Base-by-base conservation (phyloP, 2,797 vertebrate genomes). In the Halcyon smyrnensis region DNA sequence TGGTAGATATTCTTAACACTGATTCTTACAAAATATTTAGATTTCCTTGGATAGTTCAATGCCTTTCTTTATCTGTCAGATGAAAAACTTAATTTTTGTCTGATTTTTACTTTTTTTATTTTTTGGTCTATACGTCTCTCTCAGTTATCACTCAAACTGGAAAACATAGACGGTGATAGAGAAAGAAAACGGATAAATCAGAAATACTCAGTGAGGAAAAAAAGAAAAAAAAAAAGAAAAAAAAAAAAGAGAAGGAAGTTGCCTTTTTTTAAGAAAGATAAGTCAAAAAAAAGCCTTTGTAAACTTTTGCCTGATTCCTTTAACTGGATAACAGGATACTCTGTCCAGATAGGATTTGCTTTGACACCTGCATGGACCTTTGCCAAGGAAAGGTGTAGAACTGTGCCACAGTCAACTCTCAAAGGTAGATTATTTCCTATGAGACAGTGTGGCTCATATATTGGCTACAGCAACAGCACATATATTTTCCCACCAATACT, bases 331-430 rank as follows among this genome's bases (percentile, higher is more conserved):
- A 56, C 21, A 87, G 46, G 24, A 34, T 17, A 39, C 5, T n/a
- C 39, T 46, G n/a, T 24, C 28, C 32, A 48, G 67, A 23, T 34
- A n/a, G 63, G 50, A 74, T 87, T 94, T 95, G 43, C 76, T 85
- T 24, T 24, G 64, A 43, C 93, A 85, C 30, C 51, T 90, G 45
- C 82, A 70, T 86, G 93, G 87, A 89, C 11, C 14, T 54, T 24
- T 85, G 84, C 95, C 93, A 88, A 27, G 56, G 30, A 54, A 63
- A 76, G n/a, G 18, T 25, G 51, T 27, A 77, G 48, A 69, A n/a
- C 2, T 21, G 56, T 7, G n/a, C 51, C 59, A 46, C 32, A 25
- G 8, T 69, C 41, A 73, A 41, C 59, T 65, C 54, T 92, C 19
- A 84, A 21, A 39, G 17, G 12, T 2, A 8, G 34, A 62, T 57